Evolutionary conservation across 1,140 invertebrate genomes (phyloP), one percentile per base, ranked within the genome.

Genomic region (Gerris buenoi): DNA sequence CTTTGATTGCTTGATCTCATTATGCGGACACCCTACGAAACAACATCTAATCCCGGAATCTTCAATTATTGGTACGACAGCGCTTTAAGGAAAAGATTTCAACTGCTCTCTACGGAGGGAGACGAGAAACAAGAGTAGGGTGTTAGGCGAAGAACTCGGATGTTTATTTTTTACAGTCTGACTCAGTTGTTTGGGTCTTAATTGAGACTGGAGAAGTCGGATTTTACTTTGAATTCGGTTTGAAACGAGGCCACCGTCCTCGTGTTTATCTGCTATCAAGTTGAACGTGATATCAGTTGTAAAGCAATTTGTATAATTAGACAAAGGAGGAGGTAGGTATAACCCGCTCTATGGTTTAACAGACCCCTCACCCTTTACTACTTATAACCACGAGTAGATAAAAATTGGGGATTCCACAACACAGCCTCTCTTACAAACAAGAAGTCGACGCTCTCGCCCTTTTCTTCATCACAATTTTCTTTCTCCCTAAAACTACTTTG

Each of bases 301-400:
- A 60, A 60, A 60, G 58, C 15, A 15, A 60, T 60, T 60, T 60
- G 58, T 60, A 60, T 60, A 60, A 60, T 60, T 60, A 60, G 22
- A 22, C n/a, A n/a, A n/a, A 56, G n/a, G 46, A 10, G 46, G 22
- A 60, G 58, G 58, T 60, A 60, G 58, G 58, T 60, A 14, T 60
- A n/a, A n/a, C n/a, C n/a, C n/a, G n/a, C n/a, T n/a, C n/a, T n/a
- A n/a, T n/a, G n/a, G n/a, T n/a, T n/a, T n/a, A n/a, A n/a, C n/a
- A n/a, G n/a, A n/a, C n/a, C n/a, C n/a, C n/a, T n/a, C n/a, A n/a
- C n/a, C n/a, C 33, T 18, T 18, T 46, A 5, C 33, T 46, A 46
- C 33, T 46, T 10, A 46, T 46, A 46, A 46, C 5, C 5, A 46
- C 5, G 33, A 46, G 33, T 46, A 46, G 33, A 46, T 5, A 10